These are phyloP conservation scores for Barbus barbus DNA, from an alignment of 2,113 vertebrate genomes.

Conservation along the genomic window DNA sequence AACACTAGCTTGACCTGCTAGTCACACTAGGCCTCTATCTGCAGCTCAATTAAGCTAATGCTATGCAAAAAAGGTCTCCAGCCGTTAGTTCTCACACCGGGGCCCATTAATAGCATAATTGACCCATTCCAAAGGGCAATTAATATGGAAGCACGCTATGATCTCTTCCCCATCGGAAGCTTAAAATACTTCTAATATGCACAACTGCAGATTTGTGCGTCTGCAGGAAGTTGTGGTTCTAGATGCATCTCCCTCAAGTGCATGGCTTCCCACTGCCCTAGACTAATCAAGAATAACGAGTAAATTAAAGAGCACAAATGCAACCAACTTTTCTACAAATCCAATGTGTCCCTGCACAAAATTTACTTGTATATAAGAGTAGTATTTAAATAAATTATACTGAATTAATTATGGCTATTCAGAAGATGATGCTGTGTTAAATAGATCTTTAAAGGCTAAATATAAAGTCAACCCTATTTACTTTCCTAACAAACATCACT, in stretches of 20 bases:
- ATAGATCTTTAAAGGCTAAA: background rate
- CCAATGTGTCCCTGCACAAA: background rate
- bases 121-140: slow-evolving; percentile 91
- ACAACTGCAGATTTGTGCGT: slow-evolving; percentile 15
- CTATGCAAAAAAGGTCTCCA: slow-evolving; percentile 93
- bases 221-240: background rate
- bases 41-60: slow-evolving; percentile 96
- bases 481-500: background rate
- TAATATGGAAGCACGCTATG: slow-evolving; percentile 66
- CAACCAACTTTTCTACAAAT: background rate
- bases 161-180: slow-evolving; percentile 43
- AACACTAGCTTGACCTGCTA: slow-evolving; percentile 83
- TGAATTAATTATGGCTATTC: background rate
- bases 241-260: slow-evolving; percentile 7
- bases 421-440: background rate
- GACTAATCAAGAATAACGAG: background rate
- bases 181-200: slow-evolving; percentile 32
- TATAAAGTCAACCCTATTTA: background rate
- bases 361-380: background rate
- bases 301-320: background rate
- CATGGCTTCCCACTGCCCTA: background rate
- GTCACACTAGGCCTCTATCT: slow-evolving; percentile 73
- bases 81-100: slow-evolving; percentile 83
- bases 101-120: slow-evolving; percentile 93
- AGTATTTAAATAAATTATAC: background rate